Base-by-base conservation (phyloP, 2,888 invertebrate species). In the Drosophila aldrichi region DNA sequence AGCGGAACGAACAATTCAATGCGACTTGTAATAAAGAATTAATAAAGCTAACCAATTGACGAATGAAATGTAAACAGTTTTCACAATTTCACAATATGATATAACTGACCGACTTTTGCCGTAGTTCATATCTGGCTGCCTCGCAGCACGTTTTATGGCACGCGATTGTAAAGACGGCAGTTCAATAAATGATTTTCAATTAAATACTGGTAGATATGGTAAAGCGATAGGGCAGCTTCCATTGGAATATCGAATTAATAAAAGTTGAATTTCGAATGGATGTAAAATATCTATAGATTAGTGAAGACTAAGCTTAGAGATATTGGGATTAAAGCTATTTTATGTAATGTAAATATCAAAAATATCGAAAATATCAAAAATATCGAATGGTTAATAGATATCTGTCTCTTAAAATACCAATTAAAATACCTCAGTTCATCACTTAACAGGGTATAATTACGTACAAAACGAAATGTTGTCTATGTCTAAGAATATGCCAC, bases 71-170 rank as follows among this genome's bases (percentile, higher is more conserved):
- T 81, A 77, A 84, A 75, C 79, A 81, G 74, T 36, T 43, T 40
- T 55, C 57, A 68, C 57, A 68, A 77, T 70, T 70, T 57, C 60
- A 61, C 60, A 61, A 46, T 36, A 59, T 52, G 66, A 22, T 38
- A 41, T 51, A 79, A 70, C 66, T 79, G 59, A 67, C 64, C 81
- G 59, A 59, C 61, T 64, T 56, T 40, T 56, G 62, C 43, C 46
- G 43, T 10, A 25, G 25, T 48, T 57, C 43, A 29, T 52, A 43
- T 58, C 56, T 65, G n/a, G 18, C 22, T 38, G 22, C 41, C 51
- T 69, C 43, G 12, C 57, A 68, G 67, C 89, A 91, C 84, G 88
- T 86, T 89, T 74, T 65, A 72, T 65, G 52, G 81, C 88, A 89
- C 86, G 88, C 82, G 84, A 82, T 84, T 44, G 48, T 16, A 10